Conservation (phyloP, 2,113 vertebrate species). For the Sterrhoptilus dennistouni region DNA sequence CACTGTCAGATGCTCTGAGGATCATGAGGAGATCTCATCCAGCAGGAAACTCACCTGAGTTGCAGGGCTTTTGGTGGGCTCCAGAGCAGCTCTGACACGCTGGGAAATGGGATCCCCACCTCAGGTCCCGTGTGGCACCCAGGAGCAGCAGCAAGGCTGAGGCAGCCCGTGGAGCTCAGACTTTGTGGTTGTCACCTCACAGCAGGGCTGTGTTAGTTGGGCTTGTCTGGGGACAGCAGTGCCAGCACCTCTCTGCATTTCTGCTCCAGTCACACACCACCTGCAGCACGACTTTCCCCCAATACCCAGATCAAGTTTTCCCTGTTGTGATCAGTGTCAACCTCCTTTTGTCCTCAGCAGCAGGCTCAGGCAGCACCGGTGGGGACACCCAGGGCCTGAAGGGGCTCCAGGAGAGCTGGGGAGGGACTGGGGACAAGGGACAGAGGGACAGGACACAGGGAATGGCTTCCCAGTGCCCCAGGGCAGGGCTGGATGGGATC, state of each 20-base stretch:
- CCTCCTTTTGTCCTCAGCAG: not conserved
- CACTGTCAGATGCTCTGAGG: not conserved
- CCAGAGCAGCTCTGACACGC: not conserved
- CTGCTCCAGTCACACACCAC: not conserved
- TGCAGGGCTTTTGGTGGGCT: not conserved
- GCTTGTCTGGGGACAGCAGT: not conserved
- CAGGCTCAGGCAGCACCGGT: not conserved
- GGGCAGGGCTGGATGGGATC: rapidly evolving
- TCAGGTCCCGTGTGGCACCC: not conserved
- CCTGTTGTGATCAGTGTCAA: rapidly evolving
- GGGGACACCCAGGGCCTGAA: not conserved
- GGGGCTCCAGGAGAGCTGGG: not conserved
- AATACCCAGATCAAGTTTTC: not conserved
- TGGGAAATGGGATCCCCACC: not conserved
- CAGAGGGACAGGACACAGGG: not conserved
- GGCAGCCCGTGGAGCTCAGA: not conserved
- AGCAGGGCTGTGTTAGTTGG: not conserved
- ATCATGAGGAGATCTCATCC: not conserved
- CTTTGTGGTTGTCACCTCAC: not conserved
- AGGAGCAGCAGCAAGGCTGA: not conserved
- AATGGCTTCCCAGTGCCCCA: not conserved
- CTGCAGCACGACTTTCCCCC: not conserved
- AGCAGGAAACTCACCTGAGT: not conserved
- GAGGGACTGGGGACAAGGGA: not conserved
- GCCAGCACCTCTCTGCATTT: not conserved